A percentile compares a stretch with the other conserved stretches of the same genome.
Conservation (phyloP, 2,797 vertebrate genomes). For the Gila robusta region DNA sequence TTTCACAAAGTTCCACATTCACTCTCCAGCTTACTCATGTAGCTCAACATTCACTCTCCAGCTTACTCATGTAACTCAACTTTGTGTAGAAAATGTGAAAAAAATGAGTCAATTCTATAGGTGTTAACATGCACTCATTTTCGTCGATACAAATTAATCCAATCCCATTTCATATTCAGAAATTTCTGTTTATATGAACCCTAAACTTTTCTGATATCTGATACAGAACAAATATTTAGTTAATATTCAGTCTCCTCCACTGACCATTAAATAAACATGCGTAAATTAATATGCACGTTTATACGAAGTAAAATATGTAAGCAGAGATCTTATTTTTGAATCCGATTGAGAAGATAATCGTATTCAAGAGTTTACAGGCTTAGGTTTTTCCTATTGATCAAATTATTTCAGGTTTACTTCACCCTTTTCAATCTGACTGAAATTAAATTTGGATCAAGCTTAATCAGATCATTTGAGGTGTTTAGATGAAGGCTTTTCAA, state of each 20-base stretch:
- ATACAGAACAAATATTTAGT: neutral
- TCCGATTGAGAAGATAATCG: neutral
- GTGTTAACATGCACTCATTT: neutral
- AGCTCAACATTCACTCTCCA: too few species aligned
- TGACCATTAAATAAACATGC: neutral
- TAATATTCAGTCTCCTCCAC: neutral
- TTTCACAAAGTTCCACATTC: neutral
- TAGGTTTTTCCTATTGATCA: neutral
- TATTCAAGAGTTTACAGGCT: neutral
- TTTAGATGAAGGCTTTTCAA: neutral
- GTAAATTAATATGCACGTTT: neutral
- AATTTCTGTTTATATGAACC: neutral
- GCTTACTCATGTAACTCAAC: neutral
- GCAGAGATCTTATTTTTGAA: neutral
- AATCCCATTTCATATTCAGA: neutral
- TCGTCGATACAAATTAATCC: neutral
- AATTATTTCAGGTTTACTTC: neutral
- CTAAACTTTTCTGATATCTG: neutral
- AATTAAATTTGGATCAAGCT: neutral
- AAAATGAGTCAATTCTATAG: neutral
- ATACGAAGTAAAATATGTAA: neutral
- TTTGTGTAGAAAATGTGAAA: neutral
- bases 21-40: neutral
- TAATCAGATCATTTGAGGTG: neutral
- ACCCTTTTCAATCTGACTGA: neutral